Conservation (phyloP, 1,140 invertebrate genomes). For the Coelopa frigida region DNA sequence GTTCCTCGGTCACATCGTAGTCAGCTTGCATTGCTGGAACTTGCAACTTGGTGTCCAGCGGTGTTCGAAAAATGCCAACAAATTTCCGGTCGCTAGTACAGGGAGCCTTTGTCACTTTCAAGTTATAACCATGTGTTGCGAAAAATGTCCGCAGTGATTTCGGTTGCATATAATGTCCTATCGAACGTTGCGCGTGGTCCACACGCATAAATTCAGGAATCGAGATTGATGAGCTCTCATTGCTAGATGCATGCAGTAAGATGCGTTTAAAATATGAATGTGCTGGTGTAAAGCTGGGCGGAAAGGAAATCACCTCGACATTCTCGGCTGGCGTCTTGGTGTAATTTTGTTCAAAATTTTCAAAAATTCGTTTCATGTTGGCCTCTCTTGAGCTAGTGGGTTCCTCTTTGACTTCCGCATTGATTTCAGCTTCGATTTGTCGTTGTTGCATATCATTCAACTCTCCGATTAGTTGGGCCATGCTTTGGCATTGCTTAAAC, state of each 20-base stretch:
- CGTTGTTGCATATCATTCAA: constrained; percentile 21
- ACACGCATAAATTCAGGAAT: constrained; percentile 30
- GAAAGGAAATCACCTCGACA: constrained; percentile 15
- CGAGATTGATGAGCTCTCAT: neutral
- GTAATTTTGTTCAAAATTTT: constrained; percentile 13
- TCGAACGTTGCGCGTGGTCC: constrained; percentile 25
- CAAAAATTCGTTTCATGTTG: constrained; percentile 23
- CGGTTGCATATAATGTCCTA: constrained; percentile 23
- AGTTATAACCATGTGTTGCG: neutral
- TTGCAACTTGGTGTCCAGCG: neutral
- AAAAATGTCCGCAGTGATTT: constrained; percentile 18
- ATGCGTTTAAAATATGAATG: constrained; percentile 34
- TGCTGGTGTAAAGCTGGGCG: constrained; percentile 29
- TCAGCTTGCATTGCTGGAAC: neutral
- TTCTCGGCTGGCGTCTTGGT: constrained; percentile 1
- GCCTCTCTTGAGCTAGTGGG: constrained; percentile 1
- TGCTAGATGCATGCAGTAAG: constrained; percentile 15
- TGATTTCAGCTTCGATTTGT: constrained; percentile 13
- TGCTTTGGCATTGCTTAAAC: constrained; percentile 17
- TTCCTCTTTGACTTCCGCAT: constrained; percentile 12
- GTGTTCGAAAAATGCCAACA: constrained; percentile 22
- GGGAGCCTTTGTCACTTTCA: constrained; percentile 18
- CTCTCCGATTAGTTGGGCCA: constrained; percentile 20
- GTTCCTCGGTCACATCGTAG: constrained; percentile 9
- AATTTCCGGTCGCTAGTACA: constrained; percentile 16